phyloP scores from a whole-genome alignment of 1,140 invertebrate genomes.

The Lepidurus couesii region DNA sequence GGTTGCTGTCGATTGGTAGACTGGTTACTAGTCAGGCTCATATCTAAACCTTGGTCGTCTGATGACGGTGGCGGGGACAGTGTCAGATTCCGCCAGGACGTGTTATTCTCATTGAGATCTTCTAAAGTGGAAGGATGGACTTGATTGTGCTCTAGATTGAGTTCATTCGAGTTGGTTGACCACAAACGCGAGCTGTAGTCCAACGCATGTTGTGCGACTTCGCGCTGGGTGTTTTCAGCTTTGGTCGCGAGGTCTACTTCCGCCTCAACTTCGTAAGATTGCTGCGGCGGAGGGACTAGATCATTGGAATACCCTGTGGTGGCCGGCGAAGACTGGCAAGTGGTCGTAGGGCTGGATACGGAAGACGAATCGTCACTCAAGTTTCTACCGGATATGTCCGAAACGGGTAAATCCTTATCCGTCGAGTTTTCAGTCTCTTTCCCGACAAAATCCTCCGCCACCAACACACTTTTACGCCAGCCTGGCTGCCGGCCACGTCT shows the following conservation, averaged over 20 bases:
- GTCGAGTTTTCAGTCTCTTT: neutral
- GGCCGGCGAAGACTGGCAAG: conserved; percentile 12
- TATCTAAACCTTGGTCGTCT: conserved; percentile 14
- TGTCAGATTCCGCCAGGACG: neutral
- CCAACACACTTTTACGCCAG: conserved; percentile 28
- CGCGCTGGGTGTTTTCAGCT: neutral
- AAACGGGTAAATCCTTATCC: neutral
- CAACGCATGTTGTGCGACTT: neutral
- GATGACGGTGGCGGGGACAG: neutral
- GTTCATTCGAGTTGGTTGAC: neutral
- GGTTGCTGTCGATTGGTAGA: conserved; percentile 6
- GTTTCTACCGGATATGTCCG: neutral
- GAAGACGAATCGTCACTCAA: conserved; percentile 28
- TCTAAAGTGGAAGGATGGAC: neutral
- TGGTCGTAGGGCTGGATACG: conserved; percentile 18
- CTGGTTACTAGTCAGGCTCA: neutral
- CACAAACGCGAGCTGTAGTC: conserved; percentile 5
- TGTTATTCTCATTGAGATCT: neutral
- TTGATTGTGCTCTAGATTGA: neutral
- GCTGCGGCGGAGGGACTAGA: conserved; percentile 25
- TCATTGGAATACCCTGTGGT: neutral
- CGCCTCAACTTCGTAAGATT: neutral
- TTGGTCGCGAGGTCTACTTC: neutral
- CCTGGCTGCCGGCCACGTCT: conserved; percentile 34
- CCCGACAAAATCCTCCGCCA: neutral